Conservation (phyloP, 1,140 invertebrate species). For the Pantala flavescens region DNA sequence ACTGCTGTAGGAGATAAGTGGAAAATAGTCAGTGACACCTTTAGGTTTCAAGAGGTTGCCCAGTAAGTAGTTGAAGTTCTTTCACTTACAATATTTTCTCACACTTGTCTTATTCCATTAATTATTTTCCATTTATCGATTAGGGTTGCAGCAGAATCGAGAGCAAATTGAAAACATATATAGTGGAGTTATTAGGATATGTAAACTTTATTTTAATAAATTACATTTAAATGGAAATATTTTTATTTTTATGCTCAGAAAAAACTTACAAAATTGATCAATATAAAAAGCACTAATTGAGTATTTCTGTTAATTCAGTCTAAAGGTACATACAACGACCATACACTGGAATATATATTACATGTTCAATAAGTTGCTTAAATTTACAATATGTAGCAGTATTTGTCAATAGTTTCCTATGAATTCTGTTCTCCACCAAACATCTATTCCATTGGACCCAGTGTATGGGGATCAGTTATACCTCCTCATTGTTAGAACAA, state of each 20-base stretch:
- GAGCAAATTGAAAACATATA: neutral
- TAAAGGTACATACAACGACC: too few relatives aligned
- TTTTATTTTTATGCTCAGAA: neutral
- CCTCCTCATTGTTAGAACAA: too few relatives aligned
- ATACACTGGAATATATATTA: too few relatives aligned
- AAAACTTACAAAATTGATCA: slow-evolving; percentile 5
- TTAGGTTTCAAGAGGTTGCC: slow-evolving; percentile 56
- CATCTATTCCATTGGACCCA: too few relatives aligned
- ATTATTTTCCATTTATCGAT: neutral
- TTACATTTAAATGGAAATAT: neutral
- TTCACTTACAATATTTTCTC: neutral
- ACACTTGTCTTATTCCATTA: neutral
- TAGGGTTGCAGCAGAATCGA: neutral
- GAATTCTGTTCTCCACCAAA: too few relatives aligned
- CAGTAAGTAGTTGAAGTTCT: neutral
- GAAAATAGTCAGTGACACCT: slow-evolving; percentile 79
- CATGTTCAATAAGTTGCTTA: too few relatives aligned
- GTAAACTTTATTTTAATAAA: too few relatives aligned
- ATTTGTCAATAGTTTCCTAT: too few relatives aligned
- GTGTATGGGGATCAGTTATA: too few relatives aligned
- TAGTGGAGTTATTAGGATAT: too few relatives aligned
- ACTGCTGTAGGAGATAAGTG: slow-evolving; percentile 73
- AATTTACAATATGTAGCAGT: too few relatives aligned
- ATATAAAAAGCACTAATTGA: neutral
- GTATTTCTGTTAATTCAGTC: neutral